A percentile compares a stretch with the other conserved stretches of the same genome.
Evolutionary conservation across 2,113 vertebrate species (phyloP).

Genomic region (Myrmecophaga tridactyla): DNA sequence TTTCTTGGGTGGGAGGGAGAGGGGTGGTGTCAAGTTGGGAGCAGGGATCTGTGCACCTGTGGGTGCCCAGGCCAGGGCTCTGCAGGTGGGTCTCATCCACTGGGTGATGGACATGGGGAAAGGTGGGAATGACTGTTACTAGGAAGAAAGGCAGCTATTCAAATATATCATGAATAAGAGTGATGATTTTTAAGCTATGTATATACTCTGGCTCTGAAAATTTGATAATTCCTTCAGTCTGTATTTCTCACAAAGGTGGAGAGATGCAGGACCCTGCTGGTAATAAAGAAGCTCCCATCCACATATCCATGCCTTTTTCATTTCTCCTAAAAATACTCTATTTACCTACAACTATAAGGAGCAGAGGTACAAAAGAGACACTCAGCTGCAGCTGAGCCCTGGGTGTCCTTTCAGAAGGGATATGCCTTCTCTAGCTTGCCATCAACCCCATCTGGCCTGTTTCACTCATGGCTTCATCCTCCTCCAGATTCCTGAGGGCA

Average conservation of each 20-base stretch:
- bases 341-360: not conserved
- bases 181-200: not conserved
- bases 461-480: not conserved
- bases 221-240: not conserved
- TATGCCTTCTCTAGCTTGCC: fast-evolving
- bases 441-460: fast-evolving
- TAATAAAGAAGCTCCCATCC: slow-evolving; percentile 59
- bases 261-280: not conserved
- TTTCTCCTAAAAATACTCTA: slow-evolving; percentile 34
- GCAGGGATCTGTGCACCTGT: not conserved
- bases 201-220: not conserved
- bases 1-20: not conserved
- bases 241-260: not conserved
- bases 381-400: not conserved
- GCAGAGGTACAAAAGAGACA: not conserved
- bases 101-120: not conserved
- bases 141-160: not conserved
- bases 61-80: fast-evolving
- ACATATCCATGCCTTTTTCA: not conserved
- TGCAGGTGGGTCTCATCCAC: not conserved
- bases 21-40: not conserved
- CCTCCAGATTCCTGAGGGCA: not conserved
- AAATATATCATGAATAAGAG: not conserved
- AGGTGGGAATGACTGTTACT: not conserved
- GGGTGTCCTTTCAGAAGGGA: not conserved